These are phyloP conservation scores for Calidris pygmaea DNA, from an alignment of 2,113 vertebrate species.

Conservation along the genomic window DNA sequence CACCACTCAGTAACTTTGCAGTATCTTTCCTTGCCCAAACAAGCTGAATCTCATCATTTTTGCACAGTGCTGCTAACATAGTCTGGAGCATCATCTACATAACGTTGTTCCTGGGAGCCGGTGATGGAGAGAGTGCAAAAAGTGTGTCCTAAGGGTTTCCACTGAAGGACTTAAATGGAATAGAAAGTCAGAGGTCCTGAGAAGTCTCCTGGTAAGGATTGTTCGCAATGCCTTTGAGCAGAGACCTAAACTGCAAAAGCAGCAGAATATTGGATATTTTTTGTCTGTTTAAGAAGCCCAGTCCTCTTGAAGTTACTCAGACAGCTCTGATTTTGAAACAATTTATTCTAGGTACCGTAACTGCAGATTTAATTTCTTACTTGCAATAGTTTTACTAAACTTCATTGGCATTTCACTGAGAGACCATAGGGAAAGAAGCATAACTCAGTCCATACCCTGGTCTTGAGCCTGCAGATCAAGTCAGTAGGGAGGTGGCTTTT, in stretches of 20 bases:
- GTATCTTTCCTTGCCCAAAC: not conserved
- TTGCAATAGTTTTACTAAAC: not conserved
- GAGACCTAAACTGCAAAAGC: not conserved
- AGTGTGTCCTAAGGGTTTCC: slow-evolving; percentile 10
- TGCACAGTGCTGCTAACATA: not conserved
- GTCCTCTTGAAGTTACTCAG: not conserved
- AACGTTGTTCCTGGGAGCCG: not conserved
- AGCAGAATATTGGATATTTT: not conserved
- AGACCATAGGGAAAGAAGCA: not conserved
- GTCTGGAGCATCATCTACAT: not conserved
- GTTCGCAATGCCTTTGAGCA: slow-evolving; percentile 16
- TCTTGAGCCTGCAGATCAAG: not conserved
- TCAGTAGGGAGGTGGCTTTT: not conserved
- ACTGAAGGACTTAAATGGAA: not conserved
- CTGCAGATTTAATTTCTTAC: not conserved
- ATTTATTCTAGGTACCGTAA: not conserved
- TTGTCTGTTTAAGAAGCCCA: not conserved
- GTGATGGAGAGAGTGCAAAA: not conserved
- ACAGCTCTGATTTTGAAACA: not conserved
- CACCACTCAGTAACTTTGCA: not conserved
- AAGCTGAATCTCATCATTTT: not conserved
- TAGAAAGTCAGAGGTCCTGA: slow-evolving; percentile 27
- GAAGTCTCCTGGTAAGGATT: not conserved
- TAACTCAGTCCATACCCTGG: not conserved
- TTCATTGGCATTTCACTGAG: not conserved